Evolutionary conservation across 2,113 vertebrate genomes (phyloP), one percentile per base, ranked within the genome.

Genomic region (Brachypodius melanocephalos): DNA sequence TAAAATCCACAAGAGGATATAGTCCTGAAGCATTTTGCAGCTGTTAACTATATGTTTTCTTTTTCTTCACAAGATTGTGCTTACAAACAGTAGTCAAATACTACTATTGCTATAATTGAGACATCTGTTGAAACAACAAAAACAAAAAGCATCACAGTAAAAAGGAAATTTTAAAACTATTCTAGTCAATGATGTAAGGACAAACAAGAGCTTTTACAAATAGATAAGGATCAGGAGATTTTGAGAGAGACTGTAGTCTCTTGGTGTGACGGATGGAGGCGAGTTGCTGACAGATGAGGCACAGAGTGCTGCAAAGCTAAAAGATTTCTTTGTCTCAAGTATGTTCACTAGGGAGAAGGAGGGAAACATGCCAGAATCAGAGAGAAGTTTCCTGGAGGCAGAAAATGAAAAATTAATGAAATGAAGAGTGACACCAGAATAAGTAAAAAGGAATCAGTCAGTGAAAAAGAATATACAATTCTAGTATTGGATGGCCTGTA

Each of bases 331-430:
- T 97, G 96, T 96, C 92, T 97, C 86, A 68, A 95, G 88, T 94
- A 95, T 82, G 92, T 85, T 96, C 96, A 94, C 93, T 65, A 91
- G 96, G 96, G 96, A 96, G 86, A 92, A 91, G 88, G 90, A 95
- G 81, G 90, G 92, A 97, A 96, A 88, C 81, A 94, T 92, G 95
- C 96, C 96, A 97, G 96, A 96, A 96, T 94, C 86, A 94, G 94
- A 96, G 61, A 94, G 93, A 96, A 96, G 92, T 93, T 96, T 97
- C 96, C 96, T 97, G 91, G 92, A 96, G 95, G 95, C 96, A 96
- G 94, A 96, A 97, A 96, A 97, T 96, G 96, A 97, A 97, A 97
- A 96, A 96, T 94, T 96, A 97, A 97, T 96, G 95, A 92, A 95
- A 97, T 92, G 87, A 96, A 96, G 93, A 96, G 89, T 94, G 88